These are phyloP conservation scores for Cotesia congregata DNA, from an alignment of 2,888 invertebrate genomes.

Conservation along the genomic window DNA sequence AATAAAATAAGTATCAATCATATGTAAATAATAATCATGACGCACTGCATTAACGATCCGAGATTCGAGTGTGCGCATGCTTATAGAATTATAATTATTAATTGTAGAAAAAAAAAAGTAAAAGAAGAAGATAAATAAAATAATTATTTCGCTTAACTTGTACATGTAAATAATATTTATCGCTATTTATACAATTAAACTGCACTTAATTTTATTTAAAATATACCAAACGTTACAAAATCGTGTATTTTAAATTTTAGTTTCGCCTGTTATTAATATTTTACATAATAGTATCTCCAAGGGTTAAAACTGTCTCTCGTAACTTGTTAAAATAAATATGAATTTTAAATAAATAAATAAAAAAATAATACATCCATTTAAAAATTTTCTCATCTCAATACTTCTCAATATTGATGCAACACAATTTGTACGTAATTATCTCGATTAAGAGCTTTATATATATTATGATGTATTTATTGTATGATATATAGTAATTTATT, in stretches of 20 bases:
- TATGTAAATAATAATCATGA: neutral
- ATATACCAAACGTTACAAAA: neutral
- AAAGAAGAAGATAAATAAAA: constrained; percentile 17
- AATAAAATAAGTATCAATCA: constrained; percentile 6
- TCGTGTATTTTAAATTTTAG: neutral
- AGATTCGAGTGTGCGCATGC: too few relatives aligned
- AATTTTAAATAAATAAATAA: constrained; percentile 18
- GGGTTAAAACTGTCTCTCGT: neutral
- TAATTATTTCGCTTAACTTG: constrained; percentile 31
- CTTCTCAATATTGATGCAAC: neutral
- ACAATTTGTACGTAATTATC: constrained; percentile 4
- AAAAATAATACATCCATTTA: neutral
- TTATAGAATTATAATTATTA: too few relatives aligned
- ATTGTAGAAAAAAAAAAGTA: constrained; percentile 14
- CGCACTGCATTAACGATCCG: neutral
- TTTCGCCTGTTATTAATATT: too few relatives aligned
- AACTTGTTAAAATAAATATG: constrained; percentile 4
- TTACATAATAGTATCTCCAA: constrained; percentile 12
- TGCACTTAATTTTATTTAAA: neutral
- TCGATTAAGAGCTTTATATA: neutral
- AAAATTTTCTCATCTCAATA: neutral
- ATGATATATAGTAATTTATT: too few relatives aligned
- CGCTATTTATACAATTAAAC: constrained; percentile 10
- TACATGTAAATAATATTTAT: constrained; percentile 34
- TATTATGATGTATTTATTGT: neutral